These are phyloP conservation scores for Muscicapa striata DNA, from an alignment of 2,797 vertebrate genomes.

Conservation along the genomic window DNA sequence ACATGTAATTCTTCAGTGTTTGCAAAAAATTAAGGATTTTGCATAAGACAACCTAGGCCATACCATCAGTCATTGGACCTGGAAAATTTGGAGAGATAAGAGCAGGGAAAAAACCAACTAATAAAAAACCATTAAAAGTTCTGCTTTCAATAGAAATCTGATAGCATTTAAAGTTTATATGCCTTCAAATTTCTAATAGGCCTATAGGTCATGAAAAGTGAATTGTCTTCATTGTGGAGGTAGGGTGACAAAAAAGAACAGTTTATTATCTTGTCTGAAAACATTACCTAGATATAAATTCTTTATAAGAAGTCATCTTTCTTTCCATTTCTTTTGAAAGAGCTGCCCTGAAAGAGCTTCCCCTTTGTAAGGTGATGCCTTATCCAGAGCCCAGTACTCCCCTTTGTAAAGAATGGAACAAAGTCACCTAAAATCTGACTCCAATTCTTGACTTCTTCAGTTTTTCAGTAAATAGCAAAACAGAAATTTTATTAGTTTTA, in stretches of 20 bases:
- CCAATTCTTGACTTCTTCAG: not conserved
- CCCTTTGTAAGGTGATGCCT: not conserved
- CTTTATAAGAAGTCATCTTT: not conserved
- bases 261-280: conserved; percentile 41
- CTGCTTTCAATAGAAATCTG: not conserved
- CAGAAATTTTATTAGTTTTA: not conserved
- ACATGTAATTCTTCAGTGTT: not conserved
- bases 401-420: not conserved
- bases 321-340: not conserved
- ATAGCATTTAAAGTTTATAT: conserved; percentile 17
- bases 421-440: not conserved
- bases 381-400: not conserved
- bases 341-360: not conserved
- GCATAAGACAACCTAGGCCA: not conserved
- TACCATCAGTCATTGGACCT: not conserved
- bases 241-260: not conserved
- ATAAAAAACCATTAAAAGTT: not conserved
- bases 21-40: not conserved
- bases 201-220: conserved; percentile 18
- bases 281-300: conserved; percentile 23
- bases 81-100: not conserved
- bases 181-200: not conserved
- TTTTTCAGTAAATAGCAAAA: not conserved
- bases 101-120: fast-evolving
- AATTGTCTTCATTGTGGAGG: conserved; percentile 24